Conservation (phyloP, 2,113 vertebrate genomes). For the Pimephales promelas region DNA sequence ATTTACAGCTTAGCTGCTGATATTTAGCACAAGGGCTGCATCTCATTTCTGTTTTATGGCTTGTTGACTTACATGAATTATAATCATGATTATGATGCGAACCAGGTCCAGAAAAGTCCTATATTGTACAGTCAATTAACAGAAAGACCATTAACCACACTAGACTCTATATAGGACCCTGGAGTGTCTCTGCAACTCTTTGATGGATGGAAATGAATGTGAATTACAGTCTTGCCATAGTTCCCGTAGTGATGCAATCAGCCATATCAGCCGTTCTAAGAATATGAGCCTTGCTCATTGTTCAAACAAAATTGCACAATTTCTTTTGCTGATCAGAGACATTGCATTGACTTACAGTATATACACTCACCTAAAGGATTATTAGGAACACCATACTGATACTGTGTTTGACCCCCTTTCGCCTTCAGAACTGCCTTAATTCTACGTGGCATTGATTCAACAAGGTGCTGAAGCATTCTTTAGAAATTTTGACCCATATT, state of each 20-base stretch:
- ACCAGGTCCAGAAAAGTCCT: background rate
- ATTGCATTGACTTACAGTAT: background rate
- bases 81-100: background rate
- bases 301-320: background rate
- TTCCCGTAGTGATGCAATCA: background rate
- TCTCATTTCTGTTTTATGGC: background rate
- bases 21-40: conserved; percentile 5
- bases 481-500: too few species aligned
- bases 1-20: background rate
- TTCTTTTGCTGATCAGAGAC: background rate
- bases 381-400: too few species aligned
- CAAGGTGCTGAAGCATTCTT: too few species aligned
- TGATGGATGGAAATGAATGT: background rate
- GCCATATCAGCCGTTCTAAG: background rate
- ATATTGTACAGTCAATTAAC: background rate
- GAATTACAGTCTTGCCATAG: background rate
- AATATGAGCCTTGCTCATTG: background rate
- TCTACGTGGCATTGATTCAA: too few species aligned
- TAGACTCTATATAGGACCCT: background rate
- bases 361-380: too few species aligned
- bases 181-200: background rate
- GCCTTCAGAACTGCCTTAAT: too few species aligned
- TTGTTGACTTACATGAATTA: background rate
- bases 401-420: too few species aligned
- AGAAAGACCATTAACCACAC: background rate